Percentiles rank a stretch among this genome's conserved stretches.
Evolutionary conservation across 1,140 invertebrate species (phyloP).

Genomic region (Platorchestia sp.): DNA sequence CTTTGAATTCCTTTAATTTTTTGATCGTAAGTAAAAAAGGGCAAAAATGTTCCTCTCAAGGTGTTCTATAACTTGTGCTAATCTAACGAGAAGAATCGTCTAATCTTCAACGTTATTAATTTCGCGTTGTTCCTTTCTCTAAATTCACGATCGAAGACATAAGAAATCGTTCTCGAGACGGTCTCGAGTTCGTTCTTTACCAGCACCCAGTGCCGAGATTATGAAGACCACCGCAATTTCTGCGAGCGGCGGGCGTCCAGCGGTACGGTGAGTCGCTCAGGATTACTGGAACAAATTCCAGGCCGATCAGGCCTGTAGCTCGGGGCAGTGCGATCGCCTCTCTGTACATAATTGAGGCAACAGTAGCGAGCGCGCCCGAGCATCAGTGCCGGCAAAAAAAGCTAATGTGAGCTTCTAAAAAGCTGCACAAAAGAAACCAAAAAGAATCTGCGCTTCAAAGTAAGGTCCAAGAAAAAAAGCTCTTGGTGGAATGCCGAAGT

Average conservation of each 20-base stretch:
- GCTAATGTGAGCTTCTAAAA: conserved; percentile 30
- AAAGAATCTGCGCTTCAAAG: not conserved
- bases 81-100: not conserved
- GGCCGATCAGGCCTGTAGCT: conserved; percentile 1
- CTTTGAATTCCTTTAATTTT: not conserved
- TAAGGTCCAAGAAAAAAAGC: conserved; percentile 36
- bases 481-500: not conserved
- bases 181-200: not conserved
- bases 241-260: not conserved
- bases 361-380: conserved; percentile 53
- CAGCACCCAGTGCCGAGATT: not conserved
- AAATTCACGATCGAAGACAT: not conserved
- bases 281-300: conserved; percentile 37
- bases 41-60: not conserved
- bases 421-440: not conserved
- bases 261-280: not conserved
- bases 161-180: not conserved
- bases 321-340: conserved; percentile 25
- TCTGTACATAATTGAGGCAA: conserved; percentile 53
- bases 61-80: not conserved
- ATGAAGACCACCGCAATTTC: conserved; percentile 27
- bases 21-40: not conserved
- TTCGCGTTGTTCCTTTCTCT: not conserved
- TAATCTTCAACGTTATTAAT: not conserved
- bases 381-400: conserved; percentile 50